Evolutionary conservation across 2,888 invertebrate species (phyloP).

Genomic region (Atethmia centrago): DNA sequence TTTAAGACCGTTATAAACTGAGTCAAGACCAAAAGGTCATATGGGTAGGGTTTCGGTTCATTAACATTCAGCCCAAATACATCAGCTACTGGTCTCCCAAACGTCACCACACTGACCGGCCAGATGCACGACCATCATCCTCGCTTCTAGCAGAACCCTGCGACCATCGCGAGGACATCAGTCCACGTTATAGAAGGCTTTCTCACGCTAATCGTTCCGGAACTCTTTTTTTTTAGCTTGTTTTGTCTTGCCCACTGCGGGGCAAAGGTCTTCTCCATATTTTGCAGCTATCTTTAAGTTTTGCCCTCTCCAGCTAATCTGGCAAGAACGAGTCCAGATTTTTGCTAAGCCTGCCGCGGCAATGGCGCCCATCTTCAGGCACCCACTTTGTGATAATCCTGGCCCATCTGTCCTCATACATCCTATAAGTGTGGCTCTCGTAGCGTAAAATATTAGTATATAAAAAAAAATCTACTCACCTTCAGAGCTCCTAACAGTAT

Average conservation of each 20-base stretch:
- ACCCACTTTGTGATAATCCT: no score
- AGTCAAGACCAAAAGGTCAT: neutral
- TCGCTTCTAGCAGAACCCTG: neutral
- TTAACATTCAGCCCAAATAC: neutral
- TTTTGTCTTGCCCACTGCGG: no score
- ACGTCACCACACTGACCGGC: neutral
- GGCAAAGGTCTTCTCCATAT: no score
- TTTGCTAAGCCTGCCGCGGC: no score
- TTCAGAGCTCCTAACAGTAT: constrained; percentile 72
- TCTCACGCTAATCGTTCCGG: no score
- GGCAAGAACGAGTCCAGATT: no score
- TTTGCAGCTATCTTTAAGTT: no score
- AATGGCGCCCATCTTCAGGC: no score
- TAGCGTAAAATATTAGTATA: neutral
- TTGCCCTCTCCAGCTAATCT: no score
- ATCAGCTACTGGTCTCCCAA: neutral
- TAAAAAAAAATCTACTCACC: constrained; percentile 62
- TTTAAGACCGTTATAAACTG: no score
- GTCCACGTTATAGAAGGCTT: neutral
- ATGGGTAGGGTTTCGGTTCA: neutral
- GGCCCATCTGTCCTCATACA: no score
- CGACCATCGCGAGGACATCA: neutral
- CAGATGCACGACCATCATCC: neutral
- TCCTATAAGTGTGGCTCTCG: neutral
- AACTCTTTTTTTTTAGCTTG: no score